Evolutionary conservation across 2,888 invertebrate species (phyloP).

Genomic region (Xestia c-nigrum): DNA sequence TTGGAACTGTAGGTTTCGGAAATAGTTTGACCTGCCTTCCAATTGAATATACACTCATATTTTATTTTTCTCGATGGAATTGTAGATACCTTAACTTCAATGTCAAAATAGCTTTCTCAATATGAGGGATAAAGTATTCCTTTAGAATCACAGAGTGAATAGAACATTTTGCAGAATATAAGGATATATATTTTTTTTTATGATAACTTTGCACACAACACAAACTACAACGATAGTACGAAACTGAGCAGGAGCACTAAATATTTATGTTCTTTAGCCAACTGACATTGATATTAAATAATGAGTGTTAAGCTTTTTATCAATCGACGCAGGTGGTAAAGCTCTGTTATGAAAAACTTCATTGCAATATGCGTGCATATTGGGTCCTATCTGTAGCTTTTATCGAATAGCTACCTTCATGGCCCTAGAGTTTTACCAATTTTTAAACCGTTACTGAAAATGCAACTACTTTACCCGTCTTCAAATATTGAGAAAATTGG

Average conservation of each 20-base stretch:
- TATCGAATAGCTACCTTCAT: no score
- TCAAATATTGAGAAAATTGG: not conserved
- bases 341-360: conserved; percentile 24
- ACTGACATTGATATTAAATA: conserved; percentile 46
- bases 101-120: not conserved
- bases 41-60: no score
- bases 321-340: conserved; percentile 49
- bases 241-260: conserved; percentile 43
- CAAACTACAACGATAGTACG: not conserved
- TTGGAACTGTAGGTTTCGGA: not conserved
- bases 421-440: no score
- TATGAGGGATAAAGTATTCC: conserved; percentile 1
- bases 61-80: no score
- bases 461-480: not conserved
- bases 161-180: no score
- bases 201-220: not conserved
- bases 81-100: no score
- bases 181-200: no score
- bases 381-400: not conserved
- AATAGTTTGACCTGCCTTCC: not conserved
- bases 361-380: conserved; percentile 16
- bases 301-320: conserved; percentile 53
- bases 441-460: not conserved
- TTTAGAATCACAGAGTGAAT: no score
- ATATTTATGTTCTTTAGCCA: conserved; percentile 47